Evolutionary conservation across 2,797 vertebrate genomes (phyloP).

Genomic region (Pitangus sulphuratus): DNA sequence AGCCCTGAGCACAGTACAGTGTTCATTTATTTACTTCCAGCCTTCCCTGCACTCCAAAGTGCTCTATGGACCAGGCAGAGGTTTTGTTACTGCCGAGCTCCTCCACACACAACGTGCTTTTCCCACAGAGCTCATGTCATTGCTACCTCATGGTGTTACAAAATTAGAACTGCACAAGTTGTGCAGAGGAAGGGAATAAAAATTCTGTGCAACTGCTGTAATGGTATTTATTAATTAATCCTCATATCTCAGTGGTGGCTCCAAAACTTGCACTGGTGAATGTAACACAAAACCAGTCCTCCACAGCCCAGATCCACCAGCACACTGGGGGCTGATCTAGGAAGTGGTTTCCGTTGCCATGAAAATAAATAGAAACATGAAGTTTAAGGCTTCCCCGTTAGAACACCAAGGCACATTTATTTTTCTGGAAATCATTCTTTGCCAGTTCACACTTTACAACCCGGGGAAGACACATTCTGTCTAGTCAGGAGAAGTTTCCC

Average conservation of each 20-base stretch:
- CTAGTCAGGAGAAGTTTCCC: conserved; percentile 58
- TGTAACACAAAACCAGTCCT: background rate
- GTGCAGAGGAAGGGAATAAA: background rate
- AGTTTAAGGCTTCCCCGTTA: background rate
- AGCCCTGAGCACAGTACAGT: fast-evolving
- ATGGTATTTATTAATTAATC: background rate
- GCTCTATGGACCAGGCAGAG: fast-evolving
- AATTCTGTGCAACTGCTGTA: background rate
- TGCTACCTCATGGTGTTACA: fast-evolving
- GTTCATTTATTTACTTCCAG: background rate
- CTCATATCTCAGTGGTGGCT: background rate
- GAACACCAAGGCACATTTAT: background rate
- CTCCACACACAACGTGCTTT: background rate
- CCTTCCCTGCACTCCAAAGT: background rate
- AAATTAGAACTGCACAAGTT: background rate
- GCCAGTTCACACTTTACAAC: conserved; percentile 36
- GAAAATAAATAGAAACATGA: background rate
- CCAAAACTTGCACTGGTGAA: background rate
- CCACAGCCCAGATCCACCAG: background rate
- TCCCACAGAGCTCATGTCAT: background rate
- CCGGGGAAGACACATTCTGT: conserved; percentile 37
- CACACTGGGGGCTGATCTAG: background rate
- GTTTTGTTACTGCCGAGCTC: background rate
- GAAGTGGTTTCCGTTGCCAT: background rate
- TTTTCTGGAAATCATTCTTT: background rate